Base-by-base conservation (phyloP, 2,888 invertebrate species). In the Erebia ligea region DNA sequence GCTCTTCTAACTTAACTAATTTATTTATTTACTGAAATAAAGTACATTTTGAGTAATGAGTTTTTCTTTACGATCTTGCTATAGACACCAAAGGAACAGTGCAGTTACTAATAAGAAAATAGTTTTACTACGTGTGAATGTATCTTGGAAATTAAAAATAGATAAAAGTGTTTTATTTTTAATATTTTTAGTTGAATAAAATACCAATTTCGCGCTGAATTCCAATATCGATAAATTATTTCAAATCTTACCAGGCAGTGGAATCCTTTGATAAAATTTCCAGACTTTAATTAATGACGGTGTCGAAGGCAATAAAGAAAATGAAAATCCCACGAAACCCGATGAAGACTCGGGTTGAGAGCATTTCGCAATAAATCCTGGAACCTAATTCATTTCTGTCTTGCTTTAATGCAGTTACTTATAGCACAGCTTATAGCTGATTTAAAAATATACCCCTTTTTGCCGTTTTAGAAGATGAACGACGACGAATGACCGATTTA, bases 321-420 rank as follows among this genome's bases (percentile, higher is more conserved):
- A 83, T 82, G 83, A 82, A 84, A 85, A 83, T 82, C 79, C 76
- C 76, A 76, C 73, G 71, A 75, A 76, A 73, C 65, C 69, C 76
- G 68, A 80, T 79, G 80, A 82, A 78, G 78, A 84, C 84, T 83
- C 82, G 87, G 85, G 89, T 88, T 91, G 90, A 92, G 86, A 92
- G 92, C 91, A 88, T 91, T 92, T 82, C 88, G 88, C 84, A 85
- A 92, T 92, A 92, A 92, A 92, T 92, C 90, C 81, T 84, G 80
- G 80, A 82, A 84, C 81, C 86, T 89, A 89, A 91, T 91, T 90
- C 90, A 90, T 77, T 72, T 70, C 67, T 72, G 71, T 75, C 72
- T 72, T 65, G 21, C 61, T 15, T 59, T 52, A 65, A 70, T 17
- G 68, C 58, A 48, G 45, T 67, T 57, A 67, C 34, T 67, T 67